Conservation (phyloP, 2,888 invertebrate genomes). For the Hypsopygia costalis region DNA sequence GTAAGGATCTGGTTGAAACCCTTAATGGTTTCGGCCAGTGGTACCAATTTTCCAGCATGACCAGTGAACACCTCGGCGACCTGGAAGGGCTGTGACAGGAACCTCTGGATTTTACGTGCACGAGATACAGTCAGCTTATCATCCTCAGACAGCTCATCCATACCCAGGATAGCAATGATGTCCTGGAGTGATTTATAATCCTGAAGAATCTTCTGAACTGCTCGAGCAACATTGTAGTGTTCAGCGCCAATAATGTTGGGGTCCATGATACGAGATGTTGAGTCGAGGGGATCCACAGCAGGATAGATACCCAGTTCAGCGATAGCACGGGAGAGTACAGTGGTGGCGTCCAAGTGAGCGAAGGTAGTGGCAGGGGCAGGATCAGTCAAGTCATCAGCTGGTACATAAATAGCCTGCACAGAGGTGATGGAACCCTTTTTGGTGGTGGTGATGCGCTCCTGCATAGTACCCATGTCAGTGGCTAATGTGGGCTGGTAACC, state of each 20-base stretch:
- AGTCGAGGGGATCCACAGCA: conserved; percentile 96
- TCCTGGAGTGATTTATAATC: conserved; percentile 88
- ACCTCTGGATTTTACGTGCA: conserved; percentile 95
- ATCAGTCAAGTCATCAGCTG: conserved; percentile 97
- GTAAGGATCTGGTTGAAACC: conserved; percentile 90
- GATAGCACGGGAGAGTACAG: conserved; percentile 94
- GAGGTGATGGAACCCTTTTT: conserved; percentile 98
- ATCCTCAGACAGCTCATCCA: conserved; percentile 94
- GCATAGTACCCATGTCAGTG: conserved; percentile 99
- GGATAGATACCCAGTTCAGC: conserved; percentile 97
- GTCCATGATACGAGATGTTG: conserved; percentile 96
- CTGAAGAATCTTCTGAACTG: conserved; percentile 93
- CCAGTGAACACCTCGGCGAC: conserved; percentile 96
- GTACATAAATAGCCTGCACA: conserved; percentile 97
- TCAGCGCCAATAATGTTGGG: conserved; percentile 94
- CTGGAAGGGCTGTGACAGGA: conserved; percentile 94
- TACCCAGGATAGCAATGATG: conserved; percentile 96
- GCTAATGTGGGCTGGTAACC: conserved; percentile 98
- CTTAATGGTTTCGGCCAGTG: conserved; percentile 90
- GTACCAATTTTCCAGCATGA: conserved; percentile 92
- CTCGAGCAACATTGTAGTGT: conserved; percentile 93
- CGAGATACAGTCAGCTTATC: conserved; percentile 94
- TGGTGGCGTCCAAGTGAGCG: conserved; percentile 96
- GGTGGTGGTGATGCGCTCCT: conserved; percentile 97
- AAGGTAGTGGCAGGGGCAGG: conserved; percentile 98